Conservation (phyloP, 2,797 vertebrate species). For the Acrossocheilus fasciatus region DNA sequence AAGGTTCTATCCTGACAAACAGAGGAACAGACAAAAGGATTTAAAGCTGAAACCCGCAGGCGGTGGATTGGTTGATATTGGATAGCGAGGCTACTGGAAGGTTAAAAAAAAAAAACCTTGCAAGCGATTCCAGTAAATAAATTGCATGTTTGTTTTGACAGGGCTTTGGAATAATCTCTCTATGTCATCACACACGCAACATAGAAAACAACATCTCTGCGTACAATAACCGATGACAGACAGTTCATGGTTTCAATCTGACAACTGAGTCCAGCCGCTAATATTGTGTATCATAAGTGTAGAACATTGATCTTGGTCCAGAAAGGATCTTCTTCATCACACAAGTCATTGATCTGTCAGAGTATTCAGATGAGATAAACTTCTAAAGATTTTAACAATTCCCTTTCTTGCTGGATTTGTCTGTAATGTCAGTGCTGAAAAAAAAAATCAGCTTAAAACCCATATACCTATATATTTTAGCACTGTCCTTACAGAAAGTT, state of each 20-base stretch:
- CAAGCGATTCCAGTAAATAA: conserved; percentile 31
- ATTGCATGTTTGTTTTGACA: conserved; percentile 28
- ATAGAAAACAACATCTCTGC: neutral
- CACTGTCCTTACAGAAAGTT: too few relatives aligned
- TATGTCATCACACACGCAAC: conserved; percentile 7
- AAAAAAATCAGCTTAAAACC: neutral
- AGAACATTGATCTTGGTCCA: neutral
- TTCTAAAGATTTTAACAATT: neutral
- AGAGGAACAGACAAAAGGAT: conserved; percentile 32
- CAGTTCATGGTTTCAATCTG: conserved; percentile 12
- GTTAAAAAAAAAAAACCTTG: neutral
- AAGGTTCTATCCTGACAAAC: conserved; percentile 48
- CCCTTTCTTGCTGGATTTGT: neutral
- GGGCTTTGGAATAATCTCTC: conserved; percentile 38
- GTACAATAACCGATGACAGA: conserved; percentile 28
- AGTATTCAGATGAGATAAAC: conserved; percentile 4
- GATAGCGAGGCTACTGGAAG: neutral
- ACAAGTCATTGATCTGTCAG: conserved; percentile 16
- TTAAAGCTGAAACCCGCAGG: conserved; percentile 42
- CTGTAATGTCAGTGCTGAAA: neutral
- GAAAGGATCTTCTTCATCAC: neutral
- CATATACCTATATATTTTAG: neutral
- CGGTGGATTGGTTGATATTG: conserved; percentile 6
- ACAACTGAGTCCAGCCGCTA: neutral
- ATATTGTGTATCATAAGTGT: neutral